Conservation (phyloP, 2,113 vertebrate species). For the Amblyornis subalaris region DNA sequence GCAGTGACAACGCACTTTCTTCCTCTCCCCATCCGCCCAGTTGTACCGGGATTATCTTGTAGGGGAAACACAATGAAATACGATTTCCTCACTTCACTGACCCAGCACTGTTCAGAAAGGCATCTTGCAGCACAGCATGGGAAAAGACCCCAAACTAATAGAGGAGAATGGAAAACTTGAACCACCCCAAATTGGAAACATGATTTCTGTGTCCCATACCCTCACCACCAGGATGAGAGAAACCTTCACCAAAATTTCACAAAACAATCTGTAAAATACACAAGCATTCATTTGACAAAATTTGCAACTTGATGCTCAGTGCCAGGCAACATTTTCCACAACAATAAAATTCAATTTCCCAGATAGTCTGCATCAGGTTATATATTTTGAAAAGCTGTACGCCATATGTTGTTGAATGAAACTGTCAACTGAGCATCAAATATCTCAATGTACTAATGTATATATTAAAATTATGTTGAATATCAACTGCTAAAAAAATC, state of each 20-base stretch:
- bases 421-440: neutral
- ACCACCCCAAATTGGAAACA: neutral
- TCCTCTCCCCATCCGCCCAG: neutral
- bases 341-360: neutral
- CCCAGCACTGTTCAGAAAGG: neutral
- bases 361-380: neutral
- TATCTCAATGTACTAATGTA: neutral
- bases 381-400: neutral
- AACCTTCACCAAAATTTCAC: neutral
- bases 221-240: neutral
- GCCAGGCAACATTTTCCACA: neutral
- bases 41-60: neutral
- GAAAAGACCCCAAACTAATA: neutral
- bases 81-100: neutral
- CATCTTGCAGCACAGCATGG: neutral
- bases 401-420: neutral
- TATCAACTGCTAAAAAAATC: neutral
- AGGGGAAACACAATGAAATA: slow-evolving; percentile 4
- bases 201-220: neutral
- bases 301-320: neutral
- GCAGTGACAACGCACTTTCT: slow-evolving; percentile 3
- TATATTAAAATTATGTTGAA: neutral
- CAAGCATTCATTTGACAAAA: neutral
- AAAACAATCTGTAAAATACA: neutral
- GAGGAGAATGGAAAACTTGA: neutral